These are phyloP conservation scores for Litoditis marina DNA, from an alignment of 2,888 invertebrate genomes.

Conservation along the genomic window DNA sequence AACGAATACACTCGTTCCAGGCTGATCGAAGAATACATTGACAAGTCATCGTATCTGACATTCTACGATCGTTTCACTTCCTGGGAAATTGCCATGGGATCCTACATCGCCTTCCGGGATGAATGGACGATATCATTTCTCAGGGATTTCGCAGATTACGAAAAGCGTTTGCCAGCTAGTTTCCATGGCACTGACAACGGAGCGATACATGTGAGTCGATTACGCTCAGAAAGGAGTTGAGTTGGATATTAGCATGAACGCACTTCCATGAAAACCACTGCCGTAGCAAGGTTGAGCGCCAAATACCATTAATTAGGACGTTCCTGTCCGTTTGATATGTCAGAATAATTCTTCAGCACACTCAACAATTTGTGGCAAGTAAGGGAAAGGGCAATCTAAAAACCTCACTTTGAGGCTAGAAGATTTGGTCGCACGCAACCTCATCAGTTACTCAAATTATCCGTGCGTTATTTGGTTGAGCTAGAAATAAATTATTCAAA, in stretches of 20 bases:
- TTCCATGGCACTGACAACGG: slow-evolving; percentile 49
- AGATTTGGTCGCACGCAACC: slow-evolving; percentile 3
- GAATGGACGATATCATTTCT: slow-evolving; percentile 24
- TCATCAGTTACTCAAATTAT: too few species aligned
- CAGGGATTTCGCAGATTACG: slow-evolving; percentile 33
- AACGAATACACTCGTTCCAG: slow-evolving; percentile 14
- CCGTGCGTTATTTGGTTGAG: too few species aligned
- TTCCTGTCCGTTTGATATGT: too few species aligned
- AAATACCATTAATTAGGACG: background rate
- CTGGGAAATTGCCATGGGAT: slow-evolving; percentile 34
- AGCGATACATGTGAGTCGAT: slow-evolving; percentile 42
- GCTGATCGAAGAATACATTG: slow-evolving; percentile 32
- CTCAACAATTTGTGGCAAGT: background rate
- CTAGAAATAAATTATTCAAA: too few species aligned
- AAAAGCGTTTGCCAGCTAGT: slow-evolving; percentile 16
- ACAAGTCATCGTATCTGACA: slow-evolving; percentile 22
- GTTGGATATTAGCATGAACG: too few species aligned
- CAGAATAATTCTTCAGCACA: background rate
- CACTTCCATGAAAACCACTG: too few species aligned
- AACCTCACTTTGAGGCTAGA: too few species aligned
- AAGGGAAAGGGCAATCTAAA: too few species aligned
- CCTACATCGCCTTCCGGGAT: slow-evolving; percentile 39
- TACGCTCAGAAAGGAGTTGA: too few species aligned
- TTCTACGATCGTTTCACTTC: slow-evolving; percentile 40
- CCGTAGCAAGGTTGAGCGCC: background rate